These are phyloP conservation scores for Psittacula derbiana DNA, from an alignment of 2,797 vertebrate species.

Conservation along the genomic window DNA sequence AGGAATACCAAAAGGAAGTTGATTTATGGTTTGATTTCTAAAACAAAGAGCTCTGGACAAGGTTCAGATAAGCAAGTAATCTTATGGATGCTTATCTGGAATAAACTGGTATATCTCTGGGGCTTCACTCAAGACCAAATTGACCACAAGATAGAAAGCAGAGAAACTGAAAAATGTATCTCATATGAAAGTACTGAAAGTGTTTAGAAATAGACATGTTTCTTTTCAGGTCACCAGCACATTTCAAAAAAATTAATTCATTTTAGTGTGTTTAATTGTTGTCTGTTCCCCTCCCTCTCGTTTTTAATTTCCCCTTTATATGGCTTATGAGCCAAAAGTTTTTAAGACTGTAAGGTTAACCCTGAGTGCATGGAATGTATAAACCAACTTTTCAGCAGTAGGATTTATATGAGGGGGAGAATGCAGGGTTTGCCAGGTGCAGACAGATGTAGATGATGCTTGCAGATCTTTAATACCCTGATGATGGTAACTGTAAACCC, in stretches of 20 bases:
- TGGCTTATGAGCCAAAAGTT: neutral
- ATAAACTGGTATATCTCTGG: neutral
- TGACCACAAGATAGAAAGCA: constrained; percentile 11
- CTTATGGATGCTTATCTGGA: constrained; percentile 1
- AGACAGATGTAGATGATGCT: constrained; percentile 60
- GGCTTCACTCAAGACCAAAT: neutral
- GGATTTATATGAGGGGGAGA: constrained; percentile 56
- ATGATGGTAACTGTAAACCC: constrained; percentile 53
- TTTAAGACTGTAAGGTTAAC: constrained; percentile 47
- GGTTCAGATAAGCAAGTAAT: constrained; percentile 43
- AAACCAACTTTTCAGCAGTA: constrained; percentile 62
- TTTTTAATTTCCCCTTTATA: constrained; percentile 43
- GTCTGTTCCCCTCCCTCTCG: neutral
- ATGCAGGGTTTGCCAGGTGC: constrained; percentile 62
- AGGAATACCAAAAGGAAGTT: constrained; percentile 16
- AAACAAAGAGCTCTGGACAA: constrained; percentile 14
- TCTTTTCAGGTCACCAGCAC: neutral
- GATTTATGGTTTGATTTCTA: constrained; percentile 52
- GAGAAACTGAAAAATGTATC: neutral
- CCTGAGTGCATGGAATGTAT: constrained; percentile 44
- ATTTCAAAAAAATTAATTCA: constrained; percentile 14
- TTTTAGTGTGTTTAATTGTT: constrained; percentile 36
- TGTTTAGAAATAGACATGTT: neutral
- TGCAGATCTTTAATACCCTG: constrained; percentile 52
- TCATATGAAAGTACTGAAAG: neutral